Evolutionary conservation across 2,113 vertebrate genomes (phyloP), one percentile per base, ranked within the genome.

Genomic region (Ibidorhyncha struthersii): DNA sequence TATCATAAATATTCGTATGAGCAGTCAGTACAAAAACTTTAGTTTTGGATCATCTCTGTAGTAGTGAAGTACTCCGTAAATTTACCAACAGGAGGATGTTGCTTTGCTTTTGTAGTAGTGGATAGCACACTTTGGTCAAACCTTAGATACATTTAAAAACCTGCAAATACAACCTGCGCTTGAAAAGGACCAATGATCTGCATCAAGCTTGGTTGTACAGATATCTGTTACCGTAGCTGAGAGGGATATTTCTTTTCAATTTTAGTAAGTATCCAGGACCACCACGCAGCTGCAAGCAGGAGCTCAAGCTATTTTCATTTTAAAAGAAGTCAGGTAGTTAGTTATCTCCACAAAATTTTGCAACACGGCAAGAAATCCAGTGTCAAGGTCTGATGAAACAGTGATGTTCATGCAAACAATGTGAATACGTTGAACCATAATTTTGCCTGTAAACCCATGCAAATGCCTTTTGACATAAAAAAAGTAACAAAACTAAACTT

Each of bases 401-500:
- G 78, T 27, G 82, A 80, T 93, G 84, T 87, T 96, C 95, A 86
- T 93, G 93, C 84, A 97, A 97, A 96, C 95, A 97, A 95, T 77
- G 59, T 82, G 91, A 97, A 86, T 82, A 95, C 93, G 91, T 93
- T 96, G 97, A 93, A 95, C 96, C 74, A 97, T 96, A 96, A 97
- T 93, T 93, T 91, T 96, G 66, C 94, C 93, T 94, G 84, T 67
- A 97, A 96, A 97, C 53, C 91, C 91, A 97, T 97, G 96, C 94
- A 97, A 97, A 97, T 95, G 93, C 86, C 94, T 97, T 96, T 90
- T 97, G 87, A 97, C 93, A 96, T 94, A 97, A 96, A 96, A 97
- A 97, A 97, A 96, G 93, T 95, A 97, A 96, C 97, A 96, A 93
- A 94, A 97, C 93, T 96, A 95, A 97, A 97, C 97, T 97, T 97